Percentiles rank a stretch among this genome's conserved stretches.
phyloP scores from a whole-genome alignment of 2,113 vertebrate genomes.

The Stegostoma tigrinum region DNA sequence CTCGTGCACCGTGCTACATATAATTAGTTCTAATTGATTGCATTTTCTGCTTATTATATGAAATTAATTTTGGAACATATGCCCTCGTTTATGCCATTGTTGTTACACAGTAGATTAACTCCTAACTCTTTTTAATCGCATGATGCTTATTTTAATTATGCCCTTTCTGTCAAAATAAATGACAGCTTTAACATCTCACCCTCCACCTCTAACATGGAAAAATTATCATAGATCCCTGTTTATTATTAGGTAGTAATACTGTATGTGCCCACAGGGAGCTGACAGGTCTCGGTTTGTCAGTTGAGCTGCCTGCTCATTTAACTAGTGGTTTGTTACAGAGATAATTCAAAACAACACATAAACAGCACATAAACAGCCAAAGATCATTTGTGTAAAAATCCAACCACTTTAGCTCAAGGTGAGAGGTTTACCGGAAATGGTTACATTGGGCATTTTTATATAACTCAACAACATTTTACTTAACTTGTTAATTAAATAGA shows the following conservation, averaged over 20 bases:
- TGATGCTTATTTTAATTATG: constrained; percentile 65
- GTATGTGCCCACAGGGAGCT: constrained; percentile 57
- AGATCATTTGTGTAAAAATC: constrained; percentile 47
- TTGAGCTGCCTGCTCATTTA: constrained; percentile 52
- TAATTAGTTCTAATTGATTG: constrained; percentile 50
- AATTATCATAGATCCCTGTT: constrained; percentile 70
- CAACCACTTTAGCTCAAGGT: background rate
- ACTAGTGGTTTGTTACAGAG: constrained; percentile 60
- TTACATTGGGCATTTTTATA: constrained; percentile 49
- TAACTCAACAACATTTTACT: background rate
- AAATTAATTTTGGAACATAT: constrained; percentile 56
- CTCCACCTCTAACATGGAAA: constrained; percentile 59
- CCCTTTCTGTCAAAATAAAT: constrained; percentile 59
- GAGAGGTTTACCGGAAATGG: constrained; percentile 43
- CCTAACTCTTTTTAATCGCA: constrained; percentile 61
- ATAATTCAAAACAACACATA: constrained; percentile 52
- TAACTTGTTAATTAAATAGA: too few relatives aligned
- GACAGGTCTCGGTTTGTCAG: constrained; percentile 51
- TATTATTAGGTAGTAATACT: constrained; percentile 59
- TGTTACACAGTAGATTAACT: constrained; percentile 62
- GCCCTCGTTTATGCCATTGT: constrained; percentile 55
- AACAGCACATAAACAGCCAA: constrained; percentile 47
- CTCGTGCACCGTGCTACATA: constrained; percentile 44
- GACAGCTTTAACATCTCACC: constrained; percentile 61
- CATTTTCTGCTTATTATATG: constrained; percentile 53